Conservation (phyloP, 2,797 vertebrate species). For the Enteromius viviparus region DNA sequence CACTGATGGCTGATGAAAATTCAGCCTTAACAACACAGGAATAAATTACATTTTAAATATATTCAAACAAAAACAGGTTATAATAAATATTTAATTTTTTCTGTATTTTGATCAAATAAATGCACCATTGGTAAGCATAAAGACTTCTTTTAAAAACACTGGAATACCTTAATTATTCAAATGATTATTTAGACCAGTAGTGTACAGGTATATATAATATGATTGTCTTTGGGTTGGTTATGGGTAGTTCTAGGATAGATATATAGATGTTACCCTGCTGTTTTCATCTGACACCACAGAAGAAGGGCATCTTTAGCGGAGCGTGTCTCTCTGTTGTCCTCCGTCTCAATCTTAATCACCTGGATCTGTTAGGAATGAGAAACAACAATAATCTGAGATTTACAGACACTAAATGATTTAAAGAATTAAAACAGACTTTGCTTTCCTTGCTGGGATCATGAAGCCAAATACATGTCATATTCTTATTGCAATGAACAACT, state of each 20-base stretch:
- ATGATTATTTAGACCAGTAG: not conserved
- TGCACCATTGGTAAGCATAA: not conserved
- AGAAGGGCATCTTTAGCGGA: slow-evolving; percentile 95
- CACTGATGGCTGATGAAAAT: not conserved
- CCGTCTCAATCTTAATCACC: slow-evolving; percentile 93
- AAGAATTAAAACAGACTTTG: not conserved
- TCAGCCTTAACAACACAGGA: not conserved
- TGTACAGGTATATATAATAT: not conserved
- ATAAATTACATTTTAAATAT: not conserved
- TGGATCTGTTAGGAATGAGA: slow-evolving; percentile 82
- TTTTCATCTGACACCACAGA: slow-evolving; percentile 98
- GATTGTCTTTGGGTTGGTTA: not conserved
- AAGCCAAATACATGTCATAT: not conserved
- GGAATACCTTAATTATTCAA: not conserved
- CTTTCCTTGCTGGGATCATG: not conserved
- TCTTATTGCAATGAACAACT: not conserved
- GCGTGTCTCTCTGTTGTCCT: slow-evolving; percentile 93
- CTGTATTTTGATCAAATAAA: not conserved
- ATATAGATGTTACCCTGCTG: slow-evolving; percentile 81
- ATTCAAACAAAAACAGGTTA: not conserved
- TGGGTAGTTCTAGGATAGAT: not conserved
- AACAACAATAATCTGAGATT: not conserved
- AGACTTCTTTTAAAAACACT: not conserved
- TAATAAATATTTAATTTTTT: not conserved
- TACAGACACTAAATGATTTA: not conserved